Base-by-base conservation (phyloP, 2,113 vertebrate species). In the Pogonocichla stellata region DNA sequence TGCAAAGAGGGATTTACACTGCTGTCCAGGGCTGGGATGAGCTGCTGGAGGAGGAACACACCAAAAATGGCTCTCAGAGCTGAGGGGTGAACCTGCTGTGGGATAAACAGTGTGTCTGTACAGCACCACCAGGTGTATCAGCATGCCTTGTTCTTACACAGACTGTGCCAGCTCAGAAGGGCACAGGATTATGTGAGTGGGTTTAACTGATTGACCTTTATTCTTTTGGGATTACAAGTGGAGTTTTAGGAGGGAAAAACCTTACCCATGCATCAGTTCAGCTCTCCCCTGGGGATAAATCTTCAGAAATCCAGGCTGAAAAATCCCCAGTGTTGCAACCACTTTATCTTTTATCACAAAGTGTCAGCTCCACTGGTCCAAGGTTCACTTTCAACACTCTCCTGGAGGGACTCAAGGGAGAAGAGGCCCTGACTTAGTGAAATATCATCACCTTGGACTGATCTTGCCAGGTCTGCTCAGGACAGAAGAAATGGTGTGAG, bases 1-100 rank as follows among this genome's bases (percentile, higher is more conserved):
- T 90, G 88, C 23, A 6, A 86, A 89, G 95, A 88, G 88, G 85
- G 92, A 92, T 95, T 97, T 94, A 93, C 8, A 2, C 60, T 0
- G 3, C 64, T 22, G 3, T 66, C 29, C 70, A 15, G 69, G 57
- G 54, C 70, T 73, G 90, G 74, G 90, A 87, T 85, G 87, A 58
- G 11, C 36, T 75, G 65, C 80, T 72, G 79, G 26, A 51, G 54
- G 38, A 65, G 54, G 34, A 80, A 33, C 6, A 19, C 8, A 3
- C 22, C 74, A n/a, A 38, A 62, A 83, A 16, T 2, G 26, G 57
- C 1, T 5, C 18, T 14, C 43, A 25, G 60, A 36, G 34, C 45
- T 26, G 62, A 51, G 77, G 58, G 80, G 29, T n/a, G 78, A 36
- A 18, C 25, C 54, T 31, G 47, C 60, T 40, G 0, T 2, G 12